Conservation (phyloP, 2,888 invertebrate species). For the Apamea crenata region DNA sequence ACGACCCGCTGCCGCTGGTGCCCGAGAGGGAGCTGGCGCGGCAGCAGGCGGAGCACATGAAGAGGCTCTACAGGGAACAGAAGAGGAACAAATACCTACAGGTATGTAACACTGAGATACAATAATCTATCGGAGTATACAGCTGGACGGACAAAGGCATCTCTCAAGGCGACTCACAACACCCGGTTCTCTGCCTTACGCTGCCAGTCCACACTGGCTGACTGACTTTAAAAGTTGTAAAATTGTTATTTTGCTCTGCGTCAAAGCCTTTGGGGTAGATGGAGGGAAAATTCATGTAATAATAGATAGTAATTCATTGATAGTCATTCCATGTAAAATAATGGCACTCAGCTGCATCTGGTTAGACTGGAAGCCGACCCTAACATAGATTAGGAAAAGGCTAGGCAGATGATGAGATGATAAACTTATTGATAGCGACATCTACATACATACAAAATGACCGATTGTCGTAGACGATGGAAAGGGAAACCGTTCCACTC, state of each 20-base stretch:
- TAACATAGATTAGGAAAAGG: too few relatives aligned
- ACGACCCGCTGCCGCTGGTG: conserved; percentile 95
- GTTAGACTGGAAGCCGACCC: too few relatives aligned
- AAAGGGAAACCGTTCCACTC: too few relatives aligned
- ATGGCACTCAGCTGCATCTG: too few relatives aligned
- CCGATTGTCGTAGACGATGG: too few relatives aligned
- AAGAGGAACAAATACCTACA: conserved; percentile 97
- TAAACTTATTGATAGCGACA: too few relatives aligned
- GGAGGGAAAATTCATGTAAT: too few relatives aligned
- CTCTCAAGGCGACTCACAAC: not conserved
- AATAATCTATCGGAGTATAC: not conserved
- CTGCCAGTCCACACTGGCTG: not conserved
- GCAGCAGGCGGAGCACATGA: conserved; percentile 97
- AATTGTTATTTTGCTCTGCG: not conserved
- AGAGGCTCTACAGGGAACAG: conserved; percentile 96
- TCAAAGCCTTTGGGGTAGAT: too few relatives aligned
- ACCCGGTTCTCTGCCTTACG: not conserved
- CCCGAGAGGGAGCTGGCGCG: conserved; percentile 97
- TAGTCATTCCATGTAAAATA: too few relatives aligned
- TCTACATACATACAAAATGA: too few relatives aligned
- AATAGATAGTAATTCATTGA: too few relatives aligned
- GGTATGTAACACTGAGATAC: conserved; percentile 76
- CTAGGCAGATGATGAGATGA: too few relatives aligned
- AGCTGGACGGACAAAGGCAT: not conserved
- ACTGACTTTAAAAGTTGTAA: not conserved